A percentile compares a stretch with the other conserved stretches of the same genome.
Conservation (phyloP, 2,797 vertebrate genomes). For the Ciconia nigra region DNA sequence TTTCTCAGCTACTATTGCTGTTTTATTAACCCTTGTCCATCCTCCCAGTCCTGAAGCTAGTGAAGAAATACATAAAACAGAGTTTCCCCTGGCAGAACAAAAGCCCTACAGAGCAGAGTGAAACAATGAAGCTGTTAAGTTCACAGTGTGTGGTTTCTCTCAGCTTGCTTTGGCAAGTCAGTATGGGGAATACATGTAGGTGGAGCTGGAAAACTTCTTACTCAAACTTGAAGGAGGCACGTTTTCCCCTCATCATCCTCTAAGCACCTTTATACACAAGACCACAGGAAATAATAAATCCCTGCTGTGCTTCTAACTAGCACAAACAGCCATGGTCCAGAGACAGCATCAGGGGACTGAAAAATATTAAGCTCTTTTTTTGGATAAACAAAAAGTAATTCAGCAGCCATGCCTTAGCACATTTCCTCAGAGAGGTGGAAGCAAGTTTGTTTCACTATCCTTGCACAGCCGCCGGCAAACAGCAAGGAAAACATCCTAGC, state of each 20-base stretch:
- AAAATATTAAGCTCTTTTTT: neutral
- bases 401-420: neutral
- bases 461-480: neutral
- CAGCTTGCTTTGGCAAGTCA: constrained; percentile 36
- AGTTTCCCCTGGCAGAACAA: neutral
- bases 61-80: neutral
- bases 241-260: neutral
- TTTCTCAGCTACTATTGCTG: neutral
- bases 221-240: neutral
- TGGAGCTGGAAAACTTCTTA: constrained; percentile 23
- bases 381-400: constrained; percentile 1
- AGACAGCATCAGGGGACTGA: neutral
- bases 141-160: constrained; percentile 15
- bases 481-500: neutral
- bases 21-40: neutral
- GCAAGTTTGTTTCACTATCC: neutral
- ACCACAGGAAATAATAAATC: constrained; percentile 38
- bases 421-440: neutral
- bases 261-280: neutral
- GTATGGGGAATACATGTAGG: neutral
- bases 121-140: constrained; percentile 40
- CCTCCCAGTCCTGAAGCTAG: neutral
- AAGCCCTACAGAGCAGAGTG: neutral
- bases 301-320: neutral
- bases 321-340: neutral